Conservation (phyloP, 2,113 vertebrate genomes). For the Pygoscelis antarcticus region DNA sequence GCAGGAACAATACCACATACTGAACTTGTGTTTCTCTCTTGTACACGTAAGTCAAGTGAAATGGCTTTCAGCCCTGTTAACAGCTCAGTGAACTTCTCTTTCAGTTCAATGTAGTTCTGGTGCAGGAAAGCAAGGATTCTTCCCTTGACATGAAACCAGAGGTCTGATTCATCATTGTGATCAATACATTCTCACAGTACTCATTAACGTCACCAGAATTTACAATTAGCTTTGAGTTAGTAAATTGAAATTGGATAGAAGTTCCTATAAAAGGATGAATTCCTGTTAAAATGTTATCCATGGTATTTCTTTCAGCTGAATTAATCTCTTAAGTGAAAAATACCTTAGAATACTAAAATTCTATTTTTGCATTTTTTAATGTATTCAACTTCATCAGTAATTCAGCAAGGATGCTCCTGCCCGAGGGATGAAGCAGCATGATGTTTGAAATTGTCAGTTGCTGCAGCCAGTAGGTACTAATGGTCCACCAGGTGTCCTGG, state of each 20-base stretch:
- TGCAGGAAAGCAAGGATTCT: background rate
- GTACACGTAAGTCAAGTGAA: background rate
- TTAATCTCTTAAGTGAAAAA: background rate
- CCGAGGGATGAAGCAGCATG: background rate
- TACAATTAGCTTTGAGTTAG: background rate
- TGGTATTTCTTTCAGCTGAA: background rate
- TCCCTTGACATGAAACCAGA: background rate
- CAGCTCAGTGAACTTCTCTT: background rate
- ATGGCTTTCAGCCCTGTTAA: background rate
- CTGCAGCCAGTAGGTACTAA: background rate
- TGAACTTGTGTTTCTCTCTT: background rate
- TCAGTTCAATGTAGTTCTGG: background rate
- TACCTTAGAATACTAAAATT: background rate
- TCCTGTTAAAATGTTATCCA: background rate
- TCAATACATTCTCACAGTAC: background rate
- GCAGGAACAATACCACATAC: background rate
- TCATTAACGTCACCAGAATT: background rate
- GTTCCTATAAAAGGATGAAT: background rate
- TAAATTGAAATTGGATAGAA: background rate
- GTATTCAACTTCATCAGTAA: background rate
- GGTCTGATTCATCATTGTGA: background rate
- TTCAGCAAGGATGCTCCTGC: background rate
- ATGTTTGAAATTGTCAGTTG: background rate
- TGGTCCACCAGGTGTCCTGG: background rate
- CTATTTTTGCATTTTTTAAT: background rate